phyloP scores from a whole-genome alignment of 1,140 invertebrate genomes.

The Lordiphosa stackelbergi region DNA sequence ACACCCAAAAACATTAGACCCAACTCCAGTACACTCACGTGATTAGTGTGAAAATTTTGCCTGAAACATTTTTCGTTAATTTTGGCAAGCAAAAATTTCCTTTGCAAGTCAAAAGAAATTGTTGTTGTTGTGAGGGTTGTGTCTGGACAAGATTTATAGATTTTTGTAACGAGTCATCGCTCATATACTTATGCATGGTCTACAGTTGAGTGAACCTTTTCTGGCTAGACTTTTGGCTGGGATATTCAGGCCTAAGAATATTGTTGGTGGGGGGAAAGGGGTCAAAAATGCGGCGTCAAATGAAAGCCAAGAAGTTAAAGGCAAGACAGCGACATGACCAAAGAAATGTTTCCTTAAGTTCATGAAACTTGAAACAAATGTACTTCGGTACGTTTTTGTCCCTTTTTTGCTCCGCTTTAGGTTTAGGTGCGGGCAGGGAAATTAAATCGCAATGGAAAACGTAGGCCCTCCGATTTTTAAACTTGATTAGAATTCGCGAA shows the following conservation, averaged over 20 bases:
- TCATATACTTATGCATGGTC: constrained; percentile 39
- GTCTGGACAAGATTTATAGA: constrained; percentile 64
- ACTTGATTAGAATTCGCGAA: no score
- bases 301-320: neutral
- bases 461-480: no score
- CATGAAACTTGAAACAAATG: neutral
- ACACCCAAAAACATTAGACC: constrained; percentile 47
- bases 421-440: no score
- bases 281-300: neutral
- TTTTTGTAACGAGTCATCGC: constrained; percentile 56
- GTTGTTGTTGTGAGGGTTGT: constrained; percentile 18
- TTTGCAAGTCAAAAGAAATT: constrained; percentile 5
- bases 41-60: constrained; percentile 55
- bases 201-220: constrained; percentile 44
- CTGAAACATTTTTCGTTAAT: constrained; percentile 54
- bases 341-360: neutral
- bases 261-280: neutral
- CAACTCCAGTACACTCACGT: constrained; percentile 17
- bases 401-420: no score
- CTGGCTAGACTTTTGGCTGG: constrained; percentile 29
- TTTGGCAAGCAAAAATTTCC: constrained; percentile 25
- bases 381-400: no score
- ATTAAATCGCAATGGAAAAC: no score
- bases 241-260: constrained; percentile 5
- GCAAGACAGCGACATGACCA: neutral